phyloP scores from a whole-genome alignment of 2,888 invertebrate genomes.

The Falcaria lacertinaria region DNA sequence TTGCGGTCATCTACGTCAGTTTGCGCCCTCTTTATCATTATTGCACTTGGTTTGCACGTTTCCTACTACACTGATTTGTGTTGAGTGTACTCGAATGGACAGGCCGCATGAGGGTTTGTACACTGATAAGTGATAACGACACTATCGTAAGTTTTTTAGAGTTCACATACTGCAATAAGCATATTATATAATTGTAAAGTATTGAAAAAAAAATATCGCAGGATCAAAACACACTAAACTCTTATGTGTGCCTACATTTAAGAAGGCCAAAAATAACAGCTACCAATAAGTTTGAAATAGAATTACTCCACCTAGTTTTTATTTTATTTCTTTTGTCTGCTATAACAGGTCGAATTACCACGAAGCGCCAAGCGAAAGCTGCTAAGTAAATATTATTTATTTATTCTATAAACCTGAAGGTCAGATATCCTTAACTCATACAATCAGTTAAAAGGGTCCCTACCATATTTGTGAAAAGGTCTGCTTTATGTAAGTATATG shows the following conservation, averaged over 20 bases:
- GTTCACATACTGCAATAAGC: too few relatives aligned
- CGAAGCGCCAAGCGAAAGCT: not conserved
- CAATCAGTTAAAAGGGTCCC: conserved; percentile 1
- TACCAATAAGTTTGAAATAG: too few relatives aligned
- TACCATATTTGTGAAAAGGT: conserved; percentile 16
- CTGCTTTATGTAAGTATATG: conserved; percentile 1
- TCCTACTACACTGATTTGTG: conserved; percentile 15
- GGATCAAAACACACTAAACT: too few relatives aligned
- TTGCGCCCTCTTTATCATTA: conserved; percentile 44
- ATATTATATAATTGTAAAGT: too few relatives aligned
- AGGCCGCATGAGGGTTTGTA: not conserved
- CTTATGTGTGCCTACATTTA: too few relatives aligned
- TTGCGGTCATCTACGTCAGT: conserved; percentile 47
- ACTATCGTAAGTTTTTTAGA: too few relatives aligned
- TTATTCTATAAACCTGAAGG: conserved; percentile 7
- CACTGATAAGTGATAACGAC: too few relatives aligned
- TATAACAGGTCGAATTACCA: conserved; percentile 7
- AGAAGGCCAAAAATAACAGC: too few relatives aligned
- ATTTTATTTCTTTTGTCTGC: conserved; percentile 9
- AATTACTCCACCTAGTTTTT: too few relatives aligned
- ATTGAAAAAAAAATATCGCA: too few relatives aligned
- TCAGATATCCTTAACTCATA: not conserved
- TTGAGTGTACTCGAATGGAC: not conserved
- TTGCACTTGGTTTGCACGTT: conserved; percentile 30
- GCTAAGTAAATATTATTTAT: conserved; percentile 14